Base-by-base conservation (phyloP, 2,113 vertebrate species). In the Cynopterus brachyotis region DNA sequence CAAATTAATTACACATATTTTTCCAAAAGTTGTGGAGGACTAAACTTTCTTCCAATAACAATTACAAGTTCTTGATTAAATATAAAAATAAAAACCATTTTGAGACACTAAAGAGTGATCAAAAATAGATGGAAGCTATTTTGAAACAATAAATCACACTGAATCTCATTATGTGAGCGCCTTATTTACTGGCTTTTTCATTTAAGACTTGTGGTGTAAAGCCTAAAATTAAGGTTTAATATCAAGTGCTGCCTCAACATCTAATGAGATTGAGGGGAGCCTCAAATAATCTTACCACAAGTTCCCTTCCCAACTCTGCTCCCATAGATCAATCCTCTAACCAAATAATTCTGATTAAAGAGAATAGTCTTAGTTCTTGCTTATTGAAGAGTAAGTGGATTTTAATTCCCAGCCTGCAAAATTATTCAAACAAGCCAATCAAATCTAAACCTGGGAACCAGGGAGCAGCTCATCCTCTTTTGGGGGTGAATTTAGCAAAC, bases 361-460 rank as follows among this genome's bases (percentile, higher is more conserved):
- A 19, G 8, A 69, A 53, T 0, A 64, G 3, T 3, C 1, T 28
- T 17, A 82, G 2, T 76, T 42, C 0, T 7, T 57, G 35, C 20
- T 67, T 80, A 19, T 47, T 10, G 9, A 9, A 82, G 50, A 91
- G 32, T 42, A 45, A 45, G 1, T 16, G 1, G 4, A 3, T 55
- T 89, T 89, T 8, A 55, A 9, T 45, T 45, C 5, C 28, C n/a
- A 67, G 9, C 20, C 37, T 37, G 22, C 10, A 95, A 26, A 91
- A 80, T 80, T 57, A 37, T 57, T 55, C 45, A 62, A 85, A 53
- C n/a, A 40, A 89, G 12, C 1, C 69, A 55, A 55, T 89, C 30
- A 70, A 59, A 53, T 28, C 8, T 35, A 67, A 22, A 19, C 3
- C 11, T 17, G 28, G 40, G 55, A 67, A 67, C 9, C 5, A 50